phyloP scores from a whole-genome alignment of 2,113 vertebrate species.

The Cheilinus undulatus region DNA sequence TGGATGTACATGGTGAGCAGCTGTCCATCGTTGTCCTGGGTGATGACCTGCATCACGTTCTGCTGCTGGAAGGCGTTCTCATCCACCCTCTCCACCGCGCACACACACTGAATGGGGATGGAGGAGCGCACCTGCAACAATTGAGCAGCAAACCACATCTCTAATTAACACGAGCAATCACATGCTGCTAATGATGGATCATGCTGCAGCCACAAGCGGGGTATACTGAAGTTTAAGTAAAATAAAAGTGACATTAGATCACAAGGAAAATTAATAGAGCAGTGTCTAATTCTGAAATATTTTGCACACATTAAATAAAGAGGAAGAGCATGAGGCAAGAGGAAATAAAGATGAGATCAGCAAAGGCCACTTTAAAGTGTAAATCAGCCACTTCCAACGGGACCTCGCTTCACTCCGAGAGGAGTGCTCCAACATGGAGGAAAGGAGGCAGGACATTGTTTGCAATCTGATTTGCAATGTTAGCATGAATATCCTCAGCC shows the following conservation, averaged over 20 bases:
- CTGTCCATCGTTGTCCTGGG: constrained; percentile 80
- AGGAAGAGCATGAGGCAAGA: constrained; percentile 17
- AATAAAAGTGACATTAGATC: constrained; percentile 48
- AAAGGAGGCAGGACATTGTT: constrained; percentile 71
- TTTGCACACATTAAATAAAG: constrained; percentile 12
- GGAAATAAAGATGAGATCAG: constrained; percentile 51
- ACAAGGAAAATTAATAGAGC: constrained; percentile 27
- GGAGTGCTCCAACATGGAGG: constrained; percentile 59
- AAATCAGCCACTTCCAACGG: constrained; percentile 76
- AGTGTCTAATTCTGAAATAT: constrained; percentile 19
- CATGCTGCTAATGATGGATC: constrained; percentile 8
- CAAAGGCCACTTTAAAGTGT: constrained; percentile 78
- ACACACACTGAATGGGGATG: constrained; percentile 84
- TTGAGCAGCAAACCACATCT: constrained; percentile 56
- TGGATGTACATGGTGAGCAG: constrained; percentile 90
- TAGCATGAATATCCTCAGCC: constrained; percentile 78
- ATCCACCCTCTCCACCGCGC: constrained; percentile 91
- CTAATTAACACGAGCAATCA: constrained; percentile 57
- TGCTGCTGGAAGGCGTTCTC: constrained; percentile 93
- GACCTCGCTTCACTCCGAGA: constrained; percentile 52
- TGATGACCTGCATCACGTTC: constrained; percentile 92
- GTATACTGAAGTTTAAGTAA: not conserved
- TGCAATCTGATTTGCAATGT: constrained; percentile 78
- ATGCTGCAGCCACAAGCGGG: not conserved
- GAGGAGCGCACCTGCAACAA: constrained; percentile 82